A percentile compares a stretch with the other conserved stretches of the same genome.
Conservation (phyloP, 35 echinoderm and acorn worm genomes). For the Apostichopus japonicus region DNA sequence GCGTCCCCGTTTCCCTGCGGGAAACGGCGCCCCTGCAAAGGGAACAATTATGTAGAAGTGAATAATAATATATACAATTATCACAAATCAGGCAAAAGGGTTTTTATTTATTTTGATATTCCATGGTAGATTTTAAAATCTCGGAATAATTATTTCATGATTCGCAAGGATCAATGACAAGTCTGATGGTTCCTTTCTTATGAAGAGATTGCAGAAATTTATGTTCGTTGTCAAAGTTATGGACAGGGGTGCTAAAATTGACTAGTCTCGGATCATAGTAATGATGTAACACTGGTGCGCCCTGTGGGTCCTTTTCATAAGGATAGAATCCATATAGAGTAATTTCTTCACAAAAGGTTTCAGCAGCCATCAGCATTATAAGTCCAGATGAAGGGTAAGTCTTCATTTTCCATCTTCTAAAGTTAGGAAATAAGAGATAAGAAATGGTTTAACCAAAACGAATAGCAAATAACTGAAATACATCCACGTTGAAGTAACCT, state of each 20-base stretch:
- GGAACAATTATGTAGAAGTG: no score
- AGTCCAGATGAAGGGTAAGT: neutral
- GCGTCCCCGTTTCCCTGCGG: no score
- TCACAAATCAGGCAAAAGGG: no score
- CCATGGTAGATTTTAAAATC: no score
- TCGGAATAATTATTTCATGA: no score
- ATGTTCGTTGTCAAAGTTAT: conserved; percentile 26
- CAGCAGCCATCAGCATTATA: neutral
- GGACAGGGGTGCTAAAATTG: neutral
- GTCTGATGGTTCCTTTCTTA: neutral
- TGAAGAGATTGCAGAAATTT: neutral
- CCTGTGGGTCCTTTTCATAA: conserved; percentile 4
- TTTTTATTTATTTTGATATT: no score
- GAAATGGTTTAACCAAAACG: neutral
- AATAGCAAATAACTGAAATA: no score
- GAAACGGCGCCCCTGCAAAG: no score
- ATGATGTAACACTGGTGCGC: neutral
- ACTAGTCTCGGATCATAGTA: conserved; percentile 16
- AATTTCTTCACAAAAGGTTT: neutral
- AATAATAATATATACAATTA: no score
- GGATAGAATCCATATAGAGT: conserved; percentile 30
- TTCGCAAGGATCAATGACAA: neutral
- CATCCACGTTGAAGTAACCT: no score
- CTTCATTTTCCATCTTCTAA: neutral
- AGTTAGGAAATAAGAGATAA: neutral